A percentile compares a stretch with the other conserved stretches of the same genome.
phyloP scores from a whole-genome alignment of 2,113 vertebrate species.

The Probosciger aterrimus region DNA sequence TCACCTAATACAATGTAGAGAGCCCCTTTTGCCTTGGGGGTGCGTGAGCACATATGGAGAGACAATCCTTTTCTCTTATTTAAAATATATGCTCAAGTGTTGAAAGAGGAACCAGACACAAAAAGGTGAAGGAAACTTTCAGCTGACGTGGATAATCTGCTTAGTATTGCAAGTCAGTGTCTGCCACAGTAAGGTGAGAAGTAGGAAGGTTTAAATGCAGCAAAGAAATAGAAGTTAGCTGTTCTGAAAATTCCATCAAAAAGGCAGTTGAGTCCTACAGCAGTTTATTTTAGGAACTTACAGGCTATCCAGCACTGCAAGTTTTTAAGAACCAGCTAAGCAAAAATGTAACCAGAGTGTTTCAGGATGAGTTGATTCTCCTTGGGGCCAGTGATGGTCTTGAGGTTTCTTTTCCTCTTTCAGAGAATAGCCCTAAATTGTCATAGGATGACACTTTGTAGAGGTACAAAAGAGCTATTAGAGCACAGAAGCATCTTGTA shows the following conservation, averaged over 20 bases:
- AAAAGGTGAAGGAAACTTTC: not conserved
- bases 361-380: not conserved
- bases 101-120: not conserved
- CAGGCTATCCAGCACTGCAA: fast-evolving
- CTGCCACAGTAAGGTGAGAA: not conserved
- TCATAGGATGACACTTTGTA: not conserved
- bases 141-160: not conserved
- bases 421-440: not conserved
- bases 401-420: not conserved
- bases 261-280: not conserved
- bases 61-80: not conserved
- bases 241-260: not conserved
- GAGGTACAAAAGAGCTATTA: not conserved
- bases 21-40: not conserved
- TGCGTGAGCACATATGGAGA: fast-evolving
- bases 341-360: not conserved
- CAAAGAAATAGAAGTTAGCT: not conserved
- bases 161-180: not conserved
- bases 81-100: not conserved
- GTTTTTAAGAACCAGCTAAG: not conserved
- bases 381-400: not conserved
- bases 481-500: not conserved
- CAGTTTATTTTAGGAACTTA: not conserved
- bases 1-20: not conserved
- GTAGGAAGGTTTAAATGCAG: not conserved